A percentile compares a stretch with the other conserved stretches of the same genome.
phyloP scores from a whole-genome alignment of 2,113 vertebrate species.

The Numida meleagris region DNA sequence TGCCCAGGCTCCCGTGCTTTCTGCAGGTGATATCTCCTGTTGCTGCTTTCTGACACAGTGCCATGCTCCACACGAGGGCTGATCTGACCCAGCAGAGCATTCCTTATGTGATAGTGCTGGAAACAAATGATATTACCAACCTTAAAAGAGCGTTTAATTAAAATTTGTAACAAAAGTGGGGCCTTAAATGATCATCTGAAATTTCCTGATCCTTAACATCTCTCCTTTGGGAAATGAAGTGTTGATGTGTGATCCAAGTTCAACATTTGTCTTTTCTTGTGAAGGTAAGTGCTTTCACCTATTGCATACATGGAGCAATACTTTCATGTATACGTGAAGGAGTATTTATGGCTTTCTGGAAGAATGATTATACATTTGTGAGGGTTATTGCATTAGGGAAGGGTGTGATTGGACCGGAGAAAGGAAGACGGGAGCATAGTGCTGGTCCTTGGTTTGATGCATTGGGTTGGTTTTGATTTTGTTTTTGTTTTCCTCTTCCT shows the following conservation, averaged over 20 bases:
- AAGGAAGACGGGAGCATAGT: background rate
- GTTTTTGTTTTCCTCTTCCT: background rate
- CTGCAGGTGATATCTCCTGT: background rate
- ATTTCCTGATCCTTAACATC: background rate
- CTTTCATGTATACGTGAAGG: background rate
- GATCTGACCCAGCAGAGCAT: background rate
- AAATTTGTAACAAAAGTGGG: background rate
- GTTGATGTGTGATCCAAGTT: background rate
- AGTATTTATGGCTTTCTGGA: background rate
- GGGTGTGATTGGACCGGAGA: background rate
- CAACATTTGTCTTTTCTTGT: background rate
- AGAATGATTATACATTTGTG: background rate
- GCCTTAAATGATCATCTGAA: background rate
- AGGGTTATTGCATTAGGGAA: background rate
- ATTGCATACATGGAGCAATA: background rate
- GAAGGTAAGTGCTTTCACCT: background rate
- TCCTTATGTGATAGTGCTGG: background rate
- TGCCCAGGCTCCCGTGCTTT: background rate
- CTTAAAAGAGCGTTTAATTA: background rate
- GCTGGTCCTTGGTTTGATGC: background rate
- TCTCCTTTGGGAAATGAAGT: background rate
- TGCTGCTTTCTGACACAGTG: background rate
- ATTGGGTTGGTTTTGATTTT: background rate
- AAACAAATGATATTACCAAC: background rate
- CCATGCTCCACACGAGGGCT: background rate